Evolutionary conservation across 1,140 invertebrate species (phyloP).

Genomic region (Eciton burchellii): DNA sequence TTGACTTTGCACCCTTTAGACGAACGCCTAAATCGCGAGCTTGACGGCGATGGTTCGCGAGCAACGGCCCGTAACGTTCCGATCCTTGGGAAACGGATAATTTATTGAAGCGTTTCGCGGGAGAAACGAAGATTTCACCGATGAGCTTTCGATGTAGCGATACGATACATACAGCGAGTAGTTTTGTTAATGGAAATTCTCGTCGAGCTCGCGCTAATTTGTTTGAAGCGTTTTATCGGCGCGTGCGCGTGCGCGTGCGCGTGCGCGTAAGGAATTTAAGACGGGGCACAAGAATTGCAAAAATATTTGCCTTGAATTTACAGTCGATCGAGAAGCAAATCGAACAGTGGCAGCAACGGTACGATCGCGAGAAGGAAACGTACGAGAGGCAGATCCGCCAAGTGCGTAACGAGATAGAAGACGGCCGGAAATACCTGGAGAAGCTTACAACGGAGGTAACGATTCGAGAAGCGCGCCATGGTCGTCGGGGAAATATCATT

Average conservation of each 20-base stretch:
- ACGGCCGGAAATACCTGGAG: constrained; percentile 71
- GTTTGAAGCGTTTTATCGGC: constrained; percentile 15
- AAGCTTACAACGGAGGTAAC: constrained; percentile 79
- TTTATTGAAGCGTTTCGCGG: no score
- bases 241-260: no score
- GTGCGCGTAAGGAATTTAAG: constrained; percentile 1
- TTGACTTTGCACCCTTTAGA: no score
- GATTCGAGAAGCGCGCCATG: constrained; percentile 2
- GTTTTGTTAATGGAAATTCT: neutral
- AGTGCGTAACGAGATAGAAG: constrained; percentile 79
- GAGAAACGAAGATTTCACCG: no score
- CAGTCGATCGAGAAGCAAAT: constrained; percentile 76
- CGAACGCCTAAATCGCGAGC: neutral
- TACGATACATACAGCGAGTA: neutral
- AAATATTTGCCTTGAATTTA: constrained; percentile 51
- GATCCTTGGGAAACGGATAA: no score
- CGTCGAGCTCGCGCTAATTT: neutral
- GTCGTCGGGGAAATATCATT: constrained; percentile 37
- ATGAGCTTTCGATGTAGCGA: neutral
- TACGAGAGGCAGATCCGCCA: constrained; percentile 77
- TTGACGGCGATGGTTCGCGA: no score
- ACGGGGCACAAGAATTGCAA: constrained; percentile 27
- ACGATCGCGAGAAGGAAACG: constrained; percentile 74
- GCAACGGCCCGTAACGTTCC: no score
- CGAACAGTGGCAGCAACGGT: constrained; percentile 76